Conservation (phyloP, 2,113 vertebrate genomes). For the Onychostruthus taczanowskii region DNA sequence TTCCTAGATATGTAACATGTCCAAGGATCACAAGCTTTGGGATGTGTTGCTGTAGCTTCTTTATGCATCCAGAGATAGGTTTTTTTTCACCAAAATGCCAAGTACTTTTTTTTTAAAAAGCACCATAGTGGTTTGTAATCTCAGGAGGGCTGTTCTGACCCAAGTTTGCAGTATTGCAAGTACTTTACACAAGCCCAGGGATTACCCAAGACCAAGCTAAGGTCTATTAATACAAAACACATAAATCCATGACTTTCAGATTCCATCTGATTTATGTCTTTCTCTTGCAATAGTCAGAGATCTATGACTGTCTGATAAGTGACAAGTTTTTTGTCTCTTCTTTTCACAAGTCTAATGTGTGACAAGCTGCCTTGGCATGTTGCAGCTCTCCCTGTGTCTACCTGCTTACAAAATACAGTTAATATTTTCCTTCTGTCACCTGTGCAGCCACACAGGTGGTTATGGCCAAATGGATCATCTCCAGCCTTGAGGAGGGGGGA, state of each 20-base stretch:
- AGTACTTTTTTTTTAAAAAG: not conserved
- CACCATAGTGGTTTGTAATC: not conserved
- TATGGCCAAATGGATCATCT: not conserved
- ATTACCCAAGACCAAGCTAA: not conserved
- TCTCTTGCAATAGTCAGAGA: not conserved
- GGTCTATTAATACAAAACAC: not conserved
- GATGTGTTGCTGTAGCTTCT: not conserved
- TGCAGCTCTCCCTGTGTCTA: not conserved
- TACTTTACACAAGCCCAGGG: not conserved
- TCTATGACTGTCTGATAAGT: not conserved
- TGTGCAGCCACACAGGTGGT: not conserved
- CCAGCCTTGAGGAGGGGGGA: not conserved
- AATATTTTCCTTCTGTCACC: not conserved
- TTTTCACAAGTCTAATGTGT: not conserved
- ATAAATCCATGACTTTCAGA: not conserved
- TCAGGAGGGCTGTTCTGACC: not conserved
- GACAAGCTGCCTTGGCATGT: not conserved
- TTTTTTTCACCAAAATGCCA: not conserved
- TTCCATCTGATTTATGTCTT: not conserved
- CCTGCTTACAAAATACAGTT: not conserved
- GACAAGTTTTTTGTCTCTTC: not conserved
- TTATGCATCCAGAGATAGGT: not conserved
- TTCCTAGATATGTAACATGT: not conserved
- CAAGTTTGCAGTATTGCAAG: not conserved
- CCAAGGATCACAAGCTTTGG: not conserved